Percentiles rank a stretch among this genome's conserved stretches.
Evolutionary conservation across 1,140 invertebrate species (phyloP).

Genomic region (Heliothis subflexa): DNA sequence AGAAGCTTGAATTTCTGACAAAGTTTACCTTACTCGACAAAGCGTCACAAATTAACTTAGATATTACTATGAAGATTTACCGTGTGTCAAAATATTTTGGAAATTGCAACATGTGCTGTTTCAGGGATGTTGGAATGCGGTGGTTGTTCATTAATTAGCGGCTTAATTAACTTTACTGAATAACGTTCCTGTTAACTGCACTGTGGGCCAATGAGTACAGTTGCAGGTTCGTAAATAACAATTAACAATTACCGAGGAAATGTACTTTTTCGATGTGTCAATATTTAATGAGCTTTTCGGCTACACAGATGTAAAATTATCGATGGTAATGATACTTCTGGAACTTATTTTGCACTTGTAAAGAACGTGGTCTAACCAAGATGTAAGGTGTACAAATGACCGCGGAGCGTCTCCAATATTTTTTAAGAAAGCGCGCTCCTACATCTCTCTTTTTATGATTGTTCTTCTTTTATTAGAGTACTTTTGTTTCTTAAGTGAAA

Average conservation of each 20-base stretch:
- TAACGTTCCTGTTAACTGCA: constrained; percentile 14
- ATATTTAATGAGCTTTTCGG: not conserved
- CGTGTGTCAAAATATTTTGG: no score
- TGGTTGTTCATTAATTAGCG: constrained; percentile 23
- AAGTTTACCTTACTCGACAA: no score
- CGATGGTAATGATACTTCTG: no score
- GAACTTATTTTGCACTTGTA: no score
- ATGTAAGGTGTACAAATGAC: constrained; percentile 33
- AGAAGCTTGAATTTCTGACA: no score
- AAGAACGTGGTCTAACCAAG: not conserved
- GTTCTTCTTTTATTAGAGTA: constrained; percentile 85
- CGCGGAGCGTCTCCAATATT: constrained; percentile 53
- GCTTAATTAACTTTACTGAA: constrained; percentile 15
- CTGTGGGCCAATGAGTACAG: constrained; percentile 1
- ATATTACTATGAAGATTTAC: no score
- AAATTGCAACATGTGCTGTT: no score
- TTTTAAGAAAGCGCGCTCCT: constrained; percentile 72
- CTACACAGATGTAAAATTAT: no score
- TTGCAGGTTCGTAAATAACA: constrained; percentile 2
- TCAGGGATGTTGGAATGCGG: constrained; percentile 7
- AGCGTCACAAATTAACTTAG: no score
- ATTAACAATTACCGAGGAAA: constrained; percentile 11
- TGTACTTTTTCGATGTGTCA: not conserved
- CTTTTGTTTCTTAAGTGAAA: constrained; percentile 85
- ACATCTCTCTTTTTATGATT: constrained; percentile 82